A percentile compares a stretch with the other conserved stretches of the same genome.
Conservation (phyloP, 2,113 vertebrate genomes). For the Chamaetylas fuelleborni region DNA sequence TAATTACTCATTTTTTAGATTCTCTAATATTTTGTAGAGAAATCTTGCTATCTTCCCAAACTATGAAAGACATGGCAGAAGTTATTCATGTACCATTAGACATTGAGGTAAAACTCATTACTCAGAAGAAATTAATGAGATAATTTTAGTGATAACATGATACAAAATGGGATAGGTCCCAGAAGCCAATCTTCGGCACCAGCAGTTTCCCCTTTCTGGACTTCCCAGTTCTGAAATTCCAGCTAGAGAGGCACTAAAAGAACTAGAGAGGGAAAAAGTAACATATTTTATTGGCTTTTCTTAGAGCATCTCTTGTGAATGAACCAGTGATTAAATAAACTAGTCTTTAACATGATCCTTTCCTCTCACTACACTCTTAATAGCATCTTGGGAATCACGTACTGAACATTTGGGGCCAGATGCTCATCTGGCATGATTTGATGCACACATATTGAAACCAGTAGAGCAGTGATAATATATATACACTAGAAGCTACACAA, state of each 20-base stretch:
- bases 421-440: constrained; percentile 14
- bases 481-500: background rate
- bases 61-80: background rate
- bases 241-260: background rate
- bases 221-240: background rate
- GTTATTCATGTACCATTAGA: background rate
- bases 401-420: constrained; percentile 18
- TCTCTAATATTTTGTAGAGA: background rate
- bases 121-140: background rate
- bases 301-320: background rate
- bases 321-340: background rate
- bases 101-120: background rate
- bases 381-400: constrained; percentile 6
- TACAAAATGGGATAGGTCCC: background rate
- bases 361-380: background rate
- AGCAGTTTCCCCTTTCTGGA: background rate
- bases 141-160: background rate
- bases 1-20: background rate
- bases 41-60: background rate
- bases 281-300: background rate
- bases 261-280: background rate
- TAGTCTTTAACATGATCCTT: background rate
- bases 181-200: background rate
- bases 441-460: background rate
- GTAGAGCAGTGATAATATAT: background rate